Evolutionary conservation across 2,797 vertebrate species (phyloP).

Genomic region (Bradypodion ventrale): DNA sequence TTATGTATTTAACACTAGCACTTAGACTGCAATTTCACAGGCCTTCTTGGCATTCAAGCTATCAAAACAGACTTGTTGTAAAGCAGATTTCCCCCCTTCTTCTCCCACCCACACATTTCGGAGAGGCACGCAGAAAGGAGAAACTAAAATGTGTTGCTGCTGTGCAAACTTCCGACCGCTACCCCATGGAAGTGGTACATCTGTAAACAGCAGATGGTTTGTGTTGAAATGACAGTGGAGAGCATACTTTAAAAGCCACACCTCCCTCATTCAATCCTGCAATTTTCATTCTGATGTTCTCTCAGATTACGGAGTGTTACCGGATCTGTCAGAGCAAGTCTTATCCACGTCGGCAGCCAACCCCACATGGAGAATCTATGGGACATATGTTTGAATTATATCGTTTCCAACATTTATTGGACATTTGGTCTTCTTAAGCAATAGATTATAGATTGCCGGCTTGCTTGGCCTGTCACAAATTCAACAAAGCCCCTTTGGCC

Average conservation of each 20-base stretch:
- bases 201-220: conserved; percentile 80
- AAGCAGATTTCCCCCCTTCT: too few relatives aligned
- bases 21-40: neutral
- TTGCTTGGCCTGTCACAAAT: too few relatives aligned
- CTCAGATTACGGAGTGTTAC: conserved; percentile 72
- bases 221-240: conserved; percentile 71
- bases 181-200: conserved; percentile 73
- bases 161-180: conserved; percentile 51
- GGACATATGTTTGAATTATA: conserved; percentile 19
- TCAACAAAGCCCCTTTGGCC: too few relatives aligned
- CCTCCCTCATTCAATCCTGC: conserved; percentile 74
- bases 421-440: too few relatives aligned
- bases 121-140: conserved; percentile 41
- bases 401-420: neutral
- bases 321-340: conserved; percentile 66
- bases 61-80: neutral
- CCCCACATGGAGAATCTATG: conserved; percentile 13
- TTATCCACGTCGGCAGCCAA: conserved; percentile 60
- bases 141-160: conserved; percentile 46
- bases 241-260: conserved; percentile 76
- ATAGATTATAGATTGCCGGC: too few relatives aligned
- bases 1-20: neutral
- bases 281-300: conserved; percentile 73
- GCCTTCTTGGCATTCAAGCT: neutral
- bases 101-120: neutral